Evolutionary conservation across 2,888 invertebrate genomes (phyloP).

Genomic region (Lithophane leautieri): DNA sequence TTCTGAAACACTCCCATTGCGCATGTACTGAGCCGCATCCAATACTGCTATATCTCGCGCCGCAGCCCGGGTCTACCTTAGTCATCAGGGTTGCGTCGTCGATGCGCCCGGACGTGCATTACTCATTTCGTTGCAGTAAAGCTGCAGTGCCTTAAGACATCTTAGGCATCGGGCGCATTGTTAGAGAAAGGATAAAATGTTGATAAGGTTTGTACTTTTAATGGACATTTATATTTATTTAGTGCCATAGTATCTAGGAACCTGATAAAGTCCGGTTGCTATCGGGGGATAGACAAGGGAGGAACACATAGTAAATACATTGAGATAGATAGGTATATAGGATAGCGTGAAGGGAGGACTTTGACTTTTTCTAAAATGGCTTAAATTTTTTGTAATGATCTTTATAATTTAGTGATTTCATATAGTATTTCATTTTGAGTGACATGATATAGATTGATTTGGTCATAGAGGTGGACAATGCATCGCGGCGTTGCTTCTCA

Average conservation of each 20-base stretch:
- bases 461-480: background rate
- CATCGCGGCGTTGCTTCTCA: no score
- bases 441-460: background rate
- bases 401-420: background rate
- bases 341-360: background rate
- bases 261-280: background rate
- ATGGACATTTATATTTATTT: background rate
- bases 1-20: background rate
- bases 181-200: background rate
- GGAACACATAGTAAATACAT: background rate
- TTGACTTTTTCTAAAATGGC: background rate
- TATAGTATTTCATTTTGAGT: background rate
- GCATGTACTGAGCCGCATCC: background rate
- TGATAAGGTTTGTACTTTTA: background rate
- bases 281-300: background rate
- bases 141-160: background rate
- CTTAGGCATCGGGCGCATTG: background rate
- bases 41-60: slow-evolving; percentile 2
- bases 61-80: background rate
- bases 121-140: background rate
- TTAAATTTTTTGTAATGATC: background rate
- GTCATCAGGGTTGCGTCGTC: background rate
- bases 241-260: no score
- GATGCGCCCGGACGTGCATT: background rate
- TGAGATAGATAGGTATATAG: background rate